phyloP scores from a whole-genome alignment of 2,113 vertebrate genomes.

The Pangasianodon gigas region DNA sequence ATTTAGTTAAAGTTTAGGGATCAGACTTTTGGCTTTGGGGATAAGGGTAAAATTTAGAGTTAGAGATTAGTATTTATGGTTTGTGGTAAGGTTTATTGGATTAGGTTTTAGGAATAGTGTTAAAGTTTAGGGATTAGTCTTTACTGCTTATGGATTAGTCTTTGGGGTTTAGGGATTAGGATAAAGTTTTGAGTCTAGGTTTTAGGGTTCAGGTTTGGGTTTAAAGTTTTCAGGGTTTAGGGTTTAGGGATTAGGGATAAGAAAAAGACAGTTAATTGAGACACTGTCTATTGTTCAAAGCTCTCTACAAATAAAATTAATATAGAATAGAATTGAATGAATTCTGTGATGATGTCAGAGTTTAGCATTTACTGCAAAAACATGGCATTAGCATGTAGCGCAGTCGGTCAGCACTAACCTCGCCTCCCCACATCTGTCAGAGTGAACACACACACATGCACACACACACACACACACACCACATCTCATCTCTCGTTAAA shows the following conservation, averaged over 20 bases:
- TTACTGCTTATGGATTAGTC: not conserved
- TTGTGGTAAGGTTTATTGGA: not conserved
- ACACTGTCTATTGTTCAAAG: constrained; percentile 51
- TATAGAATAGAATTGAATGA: not conserved
- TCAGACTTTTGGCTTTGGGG: no score
- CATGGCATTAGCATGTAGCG: constrained; percentile 5
- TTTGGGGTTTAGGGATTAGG: no score
- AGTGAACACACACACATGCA: not conserved
- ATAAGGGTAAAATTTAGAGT: not conserved
- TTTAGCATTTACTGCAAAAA: constrained; percentile 16
- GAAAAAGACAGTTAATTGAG: not conserved
- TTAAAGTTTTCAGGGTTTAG: not conserved
- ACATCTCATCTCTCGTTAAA: constrained; percentile 23
- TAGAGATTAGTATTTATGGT: not conserved
- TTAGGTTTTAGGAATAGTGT: not conserved
- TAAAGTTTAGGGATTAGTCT: not conserved
- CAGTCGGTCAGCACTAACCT: constrained; percentile 25
- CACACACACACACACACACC: constrained; percentile 18
- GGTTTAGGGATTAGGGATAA: not conserved
- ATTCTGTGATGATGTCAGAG: constrained; percentile 29
- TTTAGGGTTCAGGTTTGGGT: no score
- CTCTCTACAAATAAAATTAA: not conserved
- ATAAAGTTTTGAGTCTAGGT: not conserved
- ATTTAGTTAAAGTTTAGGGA: no score
- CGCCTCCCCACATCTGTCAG: constrained; percentile 32